These are phyloP conservation scores for Delphinus delphis DNA, from an alignment of 2,113 vertebrate species.

Conservation along the genomic window DNA sequence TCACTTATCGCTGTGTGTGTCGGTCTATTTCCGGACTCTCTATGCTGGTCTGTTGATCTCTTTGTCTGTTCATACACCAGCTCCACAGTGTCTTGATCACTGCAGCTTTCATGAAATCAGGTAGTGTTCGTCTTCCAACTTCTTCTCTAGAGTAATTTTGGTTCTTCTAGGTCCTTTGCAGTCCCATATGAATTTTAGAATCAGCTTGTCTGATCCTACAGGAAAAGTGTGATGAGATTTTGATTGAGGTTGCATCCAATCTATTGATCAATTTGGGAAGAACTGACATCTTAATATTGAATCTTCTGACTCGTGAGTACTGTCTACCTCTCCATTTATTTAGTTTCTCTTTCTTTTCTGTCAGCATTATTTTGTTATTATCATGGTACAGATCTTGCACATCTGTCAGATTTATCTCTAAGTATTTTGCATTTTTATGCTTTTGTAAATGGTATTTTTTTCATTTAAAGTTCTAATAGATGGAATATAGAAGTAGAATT, in stretches of 20 bases:
- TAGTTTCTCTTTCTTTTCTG: neutral
- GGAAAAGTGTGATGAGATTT: neutral
- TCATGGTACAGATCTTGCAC: neutral
- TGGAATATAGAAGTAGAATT: neutral
- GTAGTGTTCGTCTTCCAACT: neutral
- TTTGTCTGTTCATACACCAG: neutral
- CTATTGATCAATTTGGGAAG: neutral
- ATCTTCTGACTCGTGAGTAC: neutral
- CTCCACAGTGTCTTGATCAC: neutral
- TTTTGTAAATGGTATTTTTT: neutral
- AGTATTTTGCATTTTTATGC: neutral
- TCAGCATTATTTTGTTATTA: neutral
- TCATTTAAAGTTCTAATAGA: neutral
- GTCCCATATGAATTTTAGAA: neutral
- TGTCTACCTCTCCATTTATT: neutral
- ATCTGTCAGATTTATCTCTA: neutral
- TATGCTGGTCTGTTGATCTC: accelerated
- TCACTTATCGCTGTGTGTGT: accelerated
- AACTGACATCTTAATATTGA: neutral
- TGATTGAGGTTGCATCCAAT: accelerated
- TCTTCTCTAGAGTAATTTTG: neutral
- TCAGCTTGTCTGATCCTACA: neutral
- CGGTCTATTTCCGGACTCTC: neutral
- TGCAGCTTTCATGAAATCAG: neutral
- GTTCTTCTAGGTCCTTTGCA: neutral